phyloP scores from a whole-genome alignment of 2,888 invertebrate species.

The Drymonia ruficornis region DNA sequence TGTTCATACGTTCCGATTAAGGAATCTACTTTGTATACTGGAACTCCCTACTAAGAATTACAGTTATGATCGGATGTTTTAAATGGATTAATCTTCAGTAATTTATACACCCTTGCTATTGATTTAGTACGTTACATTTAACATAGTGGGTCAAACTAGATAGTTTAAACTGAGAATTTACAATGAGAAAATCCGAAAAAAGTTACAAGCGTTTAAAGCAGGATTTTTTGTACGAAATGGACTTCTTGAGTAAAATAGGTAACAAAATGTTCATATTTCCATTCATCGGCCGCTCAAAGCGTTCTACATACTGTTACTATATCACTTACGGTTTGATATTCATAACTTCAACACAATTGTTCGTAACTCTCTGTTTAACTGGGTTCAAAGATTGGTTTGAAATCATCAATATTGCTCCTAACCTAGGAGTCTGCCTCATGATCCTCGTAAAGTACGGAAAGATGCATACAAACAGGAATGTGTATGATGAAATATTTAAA shows the following conservation, averaged over 20 bases:
- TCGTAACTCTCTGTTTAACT: constrained; percentile 50
- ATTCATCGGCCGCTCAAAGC: constrained; percentile 51
- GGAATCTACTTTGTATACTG: not conserved
- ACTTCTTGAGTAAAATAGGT: constrained; percentile 52
- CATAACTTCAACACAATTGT: constrained; percentile 55
- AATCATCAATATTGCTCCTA: constrained; percentile 66
- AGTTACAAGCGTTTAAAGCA: constrained; percentile 36
- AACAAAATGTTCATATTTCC: constrained; percentile 61
- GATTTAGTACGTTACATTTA: not conserved
- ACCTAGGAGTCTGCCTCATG: constrained; percentile 65
- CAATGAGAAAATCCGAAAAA: constrained; percentile 32
- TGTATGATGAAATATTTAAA: constrained; percentile 54
- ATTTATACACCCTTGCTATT: not conserved
- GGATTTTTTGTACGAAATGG: constrained; percentile 50
- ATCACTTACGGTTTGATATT: constrained; percentile 43
- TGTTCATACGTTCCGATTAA: not conserved
- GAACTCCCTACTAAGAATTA: not conserved
- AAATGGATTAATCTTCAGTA: not conserved
- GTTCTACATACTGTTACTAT: constrained; percentile 41
- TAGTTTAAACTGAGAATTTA: not conserved
- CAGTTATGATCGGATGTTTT: not conserved
- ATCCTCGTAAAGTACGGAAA: constrained; percentile 60
- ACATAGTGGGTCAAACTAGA: no score
- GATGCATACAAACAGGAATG: constrained; percentile 47
- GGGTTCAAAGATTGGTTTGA: constrained; percentile 59